phyloP scores from a whole-genome alignment of 2,113 vertebrate genomes.

The human region GRCh38 chr15:78797501-78798000 shows the following conservation, averaged over 20 bases:
- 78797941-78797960: constrained; percentile 72
- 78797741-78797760: neutral
- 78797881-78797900: constrained; percentile 79
- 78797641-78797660: neutral
- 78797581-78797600: neutral
- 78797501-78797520: neutral
- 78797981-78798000: neutral
- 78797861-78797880: neutral
- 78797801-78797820: neutral
- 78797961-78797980: neutral
- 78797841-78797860: too few species aligned
- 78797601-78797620: neutral
- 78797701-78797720: neutral
- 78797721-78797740: neutral
- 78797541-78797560: neutral
- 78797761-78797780: neutral
- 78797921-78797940: constrained; percentile 35
- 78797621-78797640: neutral
- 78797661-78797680: neutral
- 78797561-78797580: neutral
- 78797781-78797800: neutral
- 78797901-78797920: constrained; percentile 79
- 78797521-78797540: neutral
- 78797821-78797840: neutral
- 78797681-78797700: neutral